Evolutionary conservation across 2,113 vertebrate species (phyloP), one percentile per base, ranked within the genome.

Genomic region (Calyptomena viridis): DNA sequence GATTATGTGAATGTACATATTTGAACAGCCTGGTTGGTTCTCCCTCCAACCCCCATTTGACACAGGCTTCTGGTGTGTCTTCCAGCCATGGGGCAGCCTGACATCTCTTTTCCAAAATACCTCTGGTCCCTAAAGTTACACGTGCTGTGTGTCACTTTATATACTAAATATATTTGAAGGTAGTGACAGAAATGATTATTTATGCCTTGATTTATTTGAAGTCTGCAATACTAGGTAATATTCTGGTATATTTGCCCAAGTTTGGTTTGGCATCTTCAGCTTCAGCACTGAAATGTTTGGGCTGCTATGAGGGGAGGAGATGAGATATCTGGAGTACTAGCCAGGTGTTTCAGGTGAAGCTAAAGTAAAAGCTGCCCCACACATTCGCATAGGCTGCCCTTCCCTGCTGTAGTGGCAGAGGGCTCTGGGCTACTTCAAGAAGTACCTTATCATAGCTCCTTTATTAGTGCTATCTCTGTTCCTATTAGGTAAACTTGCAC

Each of bases 281-380:
- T 63, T 64, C 4, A 46, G 9, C 17, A 10, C 12, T 28, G 31
- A 39, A 84, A 5, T 30, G 33, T 5, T 49, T 44, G 47, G n/a
- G 56, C n/a, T 12, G 4, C 33, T 56, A 18, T 30, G 59, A 66
- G 40, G 40, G 49, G 42, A 47, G 25, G 39, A 31, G 44, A 8
- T 25, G 2, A 69, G 50, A 44, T 66, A 28, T 24, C 67, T 11
- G 0, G 1, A 68, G 27, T 60, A 8, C 30, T 11, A 28, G 3
- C 6, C 12, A 20, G 30, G n/a, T 50, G 15, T 42, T 84, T 40
- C 46, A 30, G 64, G 6, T 31, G 12, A 71, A 53, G 21, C 8
- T 30, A 2, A 76, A 49, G 15, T 23, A 15, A 49, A 52, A 82
- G 20, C n/a, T 33, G 18, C 6, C 14, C 8, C 8, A 2, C 7